phyloP scores from a whole-genome alignment of 2,113 vertebrate genomes.

The Nymphicus hollandicus region DNA sequence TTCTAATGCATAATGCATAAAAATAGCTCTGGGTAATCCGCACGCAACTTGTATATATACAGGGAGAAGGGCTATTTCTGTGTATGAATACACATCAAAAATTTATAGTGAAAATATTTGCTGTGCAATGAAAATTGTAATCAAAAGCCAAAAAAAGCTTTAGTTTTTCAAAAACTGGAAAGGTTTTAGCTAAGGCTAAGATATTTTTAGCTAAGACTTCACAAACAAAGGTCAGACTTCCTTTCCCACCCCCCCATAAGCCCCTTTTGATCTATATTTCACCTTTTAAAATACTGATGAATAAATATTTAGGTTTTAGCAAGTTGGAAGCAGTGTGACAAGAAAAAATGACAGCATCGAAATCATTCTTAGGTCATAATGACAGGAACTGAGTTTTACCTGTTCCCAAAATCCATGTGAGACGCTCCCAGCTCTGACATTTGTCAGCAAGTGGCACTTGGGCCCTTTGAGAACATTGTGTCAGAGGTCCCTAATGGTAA shows the following conservation, averaged over 20 bases:
- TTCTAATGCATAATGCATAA: not conserved
- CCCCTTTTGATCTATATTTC: not conserved
- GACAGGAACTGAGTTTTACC: not conserved
- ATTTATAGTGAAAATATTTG: conserved; percentile 7
- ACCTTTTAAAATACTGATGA: not conserved
- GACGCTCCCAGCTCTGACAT: not conserved
- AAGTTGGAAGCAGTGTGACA: not conserved
- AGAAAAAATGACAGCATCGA: not conserved
- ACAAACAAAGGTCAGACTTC: not conserved
- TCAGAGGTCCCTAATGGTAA: not conserved
- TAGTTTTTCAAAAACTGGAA: not conserved
- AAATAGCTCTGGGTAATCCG: conserved; percentile 3
- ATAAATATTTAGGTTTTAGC: not conserved
- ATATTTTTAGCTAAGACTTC: not conserved
- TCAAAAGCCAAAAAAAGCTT: not conserved
- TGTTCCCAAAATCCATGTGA: not conserved
- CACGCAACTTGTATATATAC: not conserved
- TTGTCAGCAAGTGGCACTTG: not conserved
- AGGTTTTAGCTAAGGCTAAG: not conserved
- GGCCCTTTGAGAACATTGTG: not conserved
- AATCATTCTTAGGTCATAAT: not conserved
- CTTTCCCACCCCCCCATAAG: not conserved
- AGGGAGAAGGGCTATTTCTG: not conserved
- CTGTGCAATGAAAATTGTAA: not conserved
- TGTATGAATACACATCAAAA: not conserved